A percentile compares a stretch with the other conserved stretches of the same genome.
Conservation (phyloP, 2,113 vertebrate genomes). For the Bubo bubo region DNA sequence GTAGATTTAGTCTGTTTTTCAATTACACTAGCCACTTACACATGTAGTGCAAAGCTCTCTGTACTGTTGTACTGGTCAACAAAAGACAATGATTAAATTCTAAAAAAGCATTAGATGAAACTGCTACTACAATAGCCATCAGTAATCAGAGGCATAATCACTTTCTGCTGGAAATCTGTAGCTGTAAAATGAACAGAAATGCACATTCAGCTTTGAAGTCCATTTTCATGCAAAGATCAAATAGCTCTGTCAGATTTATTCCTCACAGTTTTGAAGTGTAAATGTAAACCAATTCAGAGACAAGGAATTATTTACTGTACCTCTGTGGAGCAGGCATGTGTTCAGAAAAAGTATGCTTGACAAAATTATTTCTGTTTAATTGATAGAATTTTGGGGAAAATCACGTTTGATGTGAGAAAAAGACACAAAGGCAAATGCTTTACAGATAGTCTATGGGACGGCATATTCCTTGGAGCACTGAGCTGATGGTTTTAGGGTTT, state of each 20-base stretch:
- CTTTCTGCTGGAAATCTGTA: slow-evolving; percentile 73
- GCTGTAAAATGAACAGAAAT: slow-evolving; percentile 73
- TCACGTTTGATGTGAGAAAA: background rate
- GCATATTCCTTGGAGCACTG: background rate
- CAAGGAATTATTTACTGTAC: slow-evolving; percentile 70
- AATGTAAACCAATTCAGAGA: slow-evolving; percentile 78
- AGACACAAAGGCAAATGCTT: background rate
- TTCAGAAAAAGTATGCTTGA: background rate
- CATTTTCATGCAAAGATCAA: slow-evolving; percentile 87
- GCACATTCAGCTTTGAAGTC: slow-evolving; percentile 80
- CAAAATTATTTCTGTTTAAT: slow-evolving; percentile 7
- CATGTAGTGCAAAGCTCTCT: slow-evolving; percentile 73
- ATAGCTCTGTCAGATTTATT: slow-evolving; percentile 76
- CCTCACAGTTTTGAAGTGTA: slow-evolving; percentile 78
- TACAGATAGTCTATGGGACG: background rate
- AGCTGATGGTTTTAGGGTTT: background rate
- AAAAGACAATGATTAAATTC: slow-evolving; percentile 94
- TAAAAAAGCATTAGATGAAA: slow-evolving; percentile 82
- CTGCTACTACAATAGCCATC: slow-evolving; percentile 79
- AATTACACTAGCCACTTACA: slow-evolving; percentile 85
- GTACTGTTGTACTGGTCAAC: slow-evolving; percentile 84
- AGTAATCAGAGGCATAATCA: slow-evolving; percentile 83
- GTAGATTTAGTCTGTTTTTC: slow-evolving; percentile 83
- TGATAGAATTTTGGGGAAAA: background rate
- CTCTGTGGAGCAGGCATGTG: background rate